Evolutionary conservation across 2,113 vertebrate genomes (phyloP).

Genomic region (Protomyctophum bolini): DNA sequence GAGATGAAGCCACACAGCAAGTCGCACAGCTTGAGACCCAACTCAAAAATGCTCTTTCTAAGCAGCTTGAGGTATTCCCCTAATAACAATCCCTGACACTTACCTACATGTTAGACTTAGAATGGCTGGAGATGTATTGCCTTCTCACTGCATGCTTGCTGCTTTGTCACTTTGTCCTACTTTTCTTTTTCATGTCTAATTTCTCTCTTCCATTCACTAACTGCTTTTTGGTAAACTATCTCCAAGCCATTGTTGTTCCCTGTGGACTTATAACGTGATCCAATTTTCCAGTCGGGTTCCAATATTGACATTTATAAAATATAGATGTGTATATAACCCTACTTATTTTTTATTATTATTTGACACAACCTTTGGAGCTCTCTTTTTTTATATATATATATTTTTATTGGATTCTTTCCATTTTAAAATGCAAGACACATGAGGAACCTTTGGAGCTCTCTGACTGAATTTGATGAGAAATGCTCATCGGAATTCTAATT

Average conservation of each 20-base stretch:
- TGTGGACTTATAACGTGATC: slow-evolving; percentile 73
- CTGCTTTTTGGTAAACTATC: slow-evolving; percentile 30
- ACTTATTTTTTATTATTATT: background rate
- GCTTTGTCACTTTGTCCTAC: slow-evolving; percentile 43
- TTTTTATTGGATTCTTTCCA: background rate
- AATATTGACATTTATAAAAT: too few species aligned
- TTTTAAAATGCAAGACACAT: too few species aligned
- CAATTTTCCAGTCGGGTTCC: background rate
- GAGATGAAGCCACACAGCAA: slow-evolving; percentile 80
- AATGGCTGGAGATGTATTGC: slow-evolving; percentile 63
- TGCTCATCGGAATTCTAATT: too few species aligned
- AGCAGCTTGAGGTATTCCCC: slow-evolving; percentile 84
- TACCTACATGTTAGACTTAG: slow-evolving; percentile 47
- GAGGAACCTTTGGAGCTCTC: too few species aligned
- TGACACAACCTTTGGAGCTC: background rate
- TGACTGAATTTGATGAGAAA: too few species aligned
- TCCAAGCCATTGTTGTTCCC: slow-evolving; percentile 59
- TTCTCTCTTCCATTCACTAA: slow-evolving; percentile 64
- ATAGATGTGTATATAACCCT: too few species aligned
- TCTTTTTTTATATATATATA: background rate
- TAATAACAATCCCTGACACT: slow-evolving; percentile 77
- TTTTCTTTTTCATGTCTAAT: slow-evolving; percentile 48
- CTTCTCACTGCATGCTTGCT: slow-evolving; percentile 69
- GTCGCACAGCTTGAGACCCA: slow-evolving; percentile 84
- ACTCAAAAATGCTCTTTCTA: slow-evolving; percentile 84